Evolutionary conservation across 2,888 invertebrate genomes (phyloP), one percentile per base, ranked within the genome.

Genomic region (Morpho deidamia): DNA sequence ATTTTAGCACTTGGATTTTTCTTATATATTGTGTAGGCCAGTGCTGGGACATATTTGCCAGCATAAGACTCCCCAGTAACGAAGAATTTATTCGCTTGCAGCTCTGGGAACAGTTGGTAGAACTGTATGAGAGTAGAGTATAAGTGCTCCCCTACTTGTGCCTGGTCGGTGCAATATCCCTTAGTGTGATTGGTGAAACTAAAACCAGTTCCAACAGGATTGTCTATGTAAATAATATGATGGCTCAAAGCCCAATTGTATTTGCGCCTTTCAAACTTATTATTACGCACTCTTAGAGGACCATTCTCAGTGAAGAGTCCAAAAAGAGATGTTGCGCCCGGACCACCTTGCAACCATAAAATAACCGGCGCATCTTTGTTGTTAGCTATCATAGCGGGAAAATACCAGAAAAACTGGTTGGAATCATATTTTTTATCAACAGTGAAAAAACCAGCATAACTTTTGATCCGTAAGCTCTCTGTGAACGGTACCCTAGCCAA

Each of bases 361-460:
- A 96, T 79, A 1, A 97, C 93, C 0, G 95, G 95, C 0, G 94
- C 94, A 41, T 87, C 80, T 54, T 85, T 83, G 2, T 78, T 81
- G 38, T 82, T 74, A 0, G 85, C 80, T 2, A 77, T 62, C 90
- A 92, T 91, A 0, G 96, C 93, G 0, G 96, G 96, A 74, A 97
- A 97, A 72, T 95, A 97, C 97, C 97, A 97, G 80, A 97, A 96
- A 83, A 97, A 97, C 81, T 95, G 91, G 71, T 97, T 96, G 0
- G 96, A 96, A 64, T 95, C 92, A 69, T 90, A 93, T 0, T 89
- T 78, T 66, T 94, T 92, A 74, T 97, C 93, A 0, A 97, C 97
- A 0, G 97, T 97, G 51, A 97, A 89, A 73, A 93, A 97, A 8
- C 96, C 95, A n/a, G 95, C 91, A 70, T 94, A 95, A 68, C 95